These are phyloP conservation scores for Malachius bipustulatus DNA, from an alignment of 2,888 invertebrate species.

Conservation along the genomic window DNA sequence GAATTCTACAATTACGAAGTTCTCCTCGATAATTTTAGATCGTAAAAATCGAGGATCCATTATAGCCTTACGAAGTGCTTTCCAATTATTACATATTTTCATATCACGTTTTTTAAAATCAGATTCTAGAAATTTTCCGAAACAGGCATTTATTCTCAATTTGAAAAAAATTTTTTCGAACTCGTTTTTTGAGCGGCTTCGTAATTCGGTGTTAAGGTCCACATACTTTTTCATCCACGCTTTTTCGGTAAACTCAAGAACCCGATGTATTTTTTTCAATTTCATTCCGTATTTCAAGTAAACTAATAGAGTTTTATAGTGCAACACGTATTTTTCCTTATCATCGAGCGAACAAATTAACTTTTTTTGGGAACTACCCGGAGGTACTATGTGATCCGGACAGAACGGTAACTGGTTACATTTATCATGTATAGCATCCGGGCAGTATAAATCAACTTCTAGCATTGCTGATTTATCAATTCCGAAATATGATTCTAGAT, in stretches of 20 bases:
- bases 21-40: too few species aligned
- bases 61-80: too few species aligned
- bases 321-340: slow-evolving; percentile 2
- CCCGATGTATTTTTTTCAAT: slow-evolving; percentile 2
- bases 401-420: neutral
- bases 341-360: neutral
- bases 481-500: neutral
- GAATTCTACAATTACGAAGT: too few species aligned
- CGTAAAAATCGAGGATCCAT: too few species aligned
- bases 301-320: neutral
- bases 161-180: slow-evolving; percentile 2
- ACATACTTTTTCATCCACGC: neutral
- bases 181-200: neutral
- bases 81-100: too few species aligned
- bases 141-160: too few species aligned
- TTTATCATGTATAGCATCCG: neutral
- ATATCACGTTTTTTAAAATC: too few species aligned
- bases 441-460: neutral
- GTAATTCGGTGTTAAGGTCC: neutral
- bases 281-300: neutral
- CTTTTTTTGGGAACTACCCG: neutral
- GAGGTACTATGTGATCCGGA: neutral
- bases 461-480: too few species aligned
- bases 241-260: neutral
- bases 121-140: too few species aligned